Conservation (phyloP, 2,888 invertebrate genomes). For the Amblyjoppa proteus region DNA sequence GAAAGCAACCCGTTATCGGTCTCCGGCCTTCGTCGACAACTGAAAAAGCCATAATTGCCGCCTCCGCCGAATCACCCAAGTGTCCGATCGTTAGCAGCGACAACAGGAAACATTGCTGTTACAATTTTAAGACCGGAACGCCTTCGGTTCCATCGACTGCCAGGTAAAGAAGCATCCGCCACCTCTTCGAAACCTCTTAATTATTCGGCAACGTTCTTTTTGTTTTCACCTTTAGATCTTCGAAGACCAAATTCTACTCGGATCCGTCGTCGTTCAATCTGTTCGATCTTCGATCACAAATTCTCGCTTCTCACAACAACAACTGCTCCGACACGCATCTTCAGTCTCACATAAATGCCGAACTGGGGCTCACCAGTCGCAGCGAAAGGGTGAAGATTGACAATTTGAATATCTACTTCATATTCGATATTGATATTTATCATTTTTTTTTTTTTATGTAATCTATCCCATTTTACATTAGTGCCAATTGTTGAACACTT, state of each 20-base stretch:
- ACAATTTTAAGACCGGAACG: constrained; percentile 56
- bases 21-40: constrained; percentile 19
- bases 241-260: constrained; percentile 65
- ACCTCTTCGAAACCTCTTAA: background rate
- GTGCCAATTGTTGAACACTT: no score
- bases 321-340: constrained; percentile 78
- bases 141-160: constrained; percentile 46
- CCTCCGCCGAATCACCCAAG: constrained; percentile 35
- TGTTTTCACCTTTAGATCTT: constrained; percentile 58
- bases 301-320: constrained; percentile 78
- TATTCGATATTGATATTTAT: no score
- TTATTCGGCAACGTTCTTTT: background rate
- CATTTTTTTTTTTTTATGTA: no score
- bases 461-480: no score
- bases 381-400: constrained; percentile 73
- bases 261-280: constrained; percentile 70
- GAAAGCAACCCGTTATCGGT: constrained; percentile 69
- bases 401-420: background rate
- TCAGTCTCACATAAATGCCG: constrained; percentile 80
- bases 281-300: constrained; percentile 75
- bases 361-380: constrained; percentile 72
- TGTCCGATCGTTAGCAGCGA: constrained; percentile 36
- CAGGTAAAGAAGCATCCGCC: constrained; percentile 42
- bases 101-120: constrained; percentile 51
- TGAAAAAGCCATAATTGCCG: constrained; percentile 27